Evolutionary conservation across 2,113 vertebrate genomes (phyloP).

Genomic region (Hypanus sabinus): DNA sequence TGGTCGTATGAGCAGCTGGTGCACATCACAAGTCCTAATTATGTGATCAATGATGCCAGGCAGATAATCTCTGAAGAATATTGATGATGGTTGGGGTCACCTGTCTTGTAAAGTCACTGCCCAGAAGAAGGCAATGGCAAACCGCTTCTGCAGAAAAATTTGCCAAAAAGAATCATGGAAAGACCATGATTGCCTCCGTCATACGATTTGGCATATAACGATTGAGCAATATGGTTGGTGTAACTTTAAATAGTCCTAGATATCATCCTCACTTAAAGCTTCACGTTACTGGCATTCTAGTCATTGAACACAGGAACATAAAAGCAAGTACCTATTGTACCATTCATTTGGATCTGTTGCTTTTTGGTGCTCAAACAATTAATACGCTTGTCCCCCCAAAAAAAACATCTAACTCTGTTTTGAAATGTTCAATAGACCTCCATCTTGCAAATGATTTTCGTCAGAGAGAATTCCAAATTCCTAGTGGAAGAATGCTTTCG

Average conservation of each 20-base stretch:
- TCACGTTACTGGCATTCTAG: background rate
- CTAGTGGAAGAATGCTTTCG: background rate
- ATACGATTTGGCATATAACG: no score
- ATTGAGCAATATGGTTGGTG: background rate
- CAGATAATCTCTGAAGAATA: no score
- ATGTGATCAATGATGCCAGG: no score
- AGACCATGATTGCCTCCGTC: no score
- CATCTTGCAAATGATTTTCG: background rate
- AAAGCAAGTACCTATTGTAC: background rate
- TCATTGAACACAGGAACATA: background rate
- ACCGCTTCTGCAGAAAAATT: no score
- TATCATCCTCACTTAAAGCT: background rate
- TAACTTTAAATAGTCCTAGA: background rate
- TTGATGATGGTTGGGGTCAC: no score
- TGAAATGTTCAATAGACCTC: background rate
- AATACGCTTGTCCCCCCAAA: background rate
- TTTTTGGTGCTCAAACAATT: background rate
- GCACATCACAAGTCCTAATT: no score
- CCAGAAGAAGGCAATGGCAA: no score
- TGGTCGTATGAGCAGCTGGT: no score
- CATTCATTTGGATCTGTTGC: background rate
- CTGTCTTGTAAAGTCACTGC: no score
- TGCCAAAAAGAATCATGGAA: no score
- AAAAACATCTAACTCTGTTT: background rate
- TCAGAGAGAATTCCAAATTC: background rate